Evolutionary conservation across 2,888 invertebrate genomes (phyloP).

Genomic region (Drosophila borealis): DNA sequence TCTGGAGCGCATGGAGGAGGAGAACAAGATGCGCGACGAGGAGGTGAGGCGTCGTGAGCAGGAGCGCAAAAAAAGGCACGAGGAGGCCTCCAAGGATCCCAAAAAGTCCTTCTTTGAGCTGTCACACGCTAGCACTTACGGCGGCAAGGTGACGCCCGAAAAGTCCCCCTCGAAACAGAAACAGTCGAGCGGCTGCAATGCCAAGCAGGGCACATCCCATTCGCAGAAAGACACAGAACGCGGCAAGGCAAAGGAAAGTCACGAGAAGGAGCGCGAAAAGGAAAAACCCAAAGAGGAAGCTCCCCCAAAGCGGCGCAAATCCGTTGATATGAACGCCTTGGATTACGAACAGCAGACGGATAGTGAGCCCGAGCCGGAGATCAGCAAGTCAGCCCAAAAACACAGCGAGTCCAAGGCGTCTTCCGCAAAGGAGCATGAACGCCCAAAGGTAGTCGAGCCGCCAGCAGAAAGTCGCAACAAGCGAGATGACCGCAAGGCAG

Average conservation of each 20-base stretch:
- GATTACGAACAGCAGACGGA: slow-evolving; percentile 88
- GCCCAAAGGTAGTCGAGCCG: slow-evolving; percentile 30
- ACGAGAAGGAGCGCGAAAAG: slow-evolving; percentile 49
- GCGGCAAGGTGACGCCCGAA: slow-evolving; percentile 83
- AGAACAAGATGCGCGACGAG: slow-evolving; percentile 87
- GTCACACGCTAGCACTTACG: slow-evolving; percentile 85
- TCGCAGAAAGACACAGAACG: slow-evolving; percentile 53
- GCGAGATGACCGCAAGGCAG: slow-evolving; percentile 56
- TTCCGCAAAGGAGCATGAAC: slow-evolving; percentile 31
- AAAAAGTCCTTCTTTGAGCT: slow-evolving; percentile 85
- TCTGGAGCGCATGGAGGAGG: slow-evolving; percentile 90
- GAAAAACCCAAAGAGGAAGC: slow-evolving; percentile 62
- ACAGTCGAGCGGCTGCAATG: slow-evolving; percentile 75
- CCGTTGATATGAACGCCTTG: slow-evolving; percentile 89
- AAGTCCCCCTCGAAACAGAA: slow-evolving; percentile 58
- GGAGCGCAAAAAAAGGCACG: slow-evolving; percentile 86
- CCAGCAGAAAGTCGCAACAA: slow-evolving; percentile 20
- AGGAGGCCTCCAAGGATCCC: slow-evolving; percentile 85
- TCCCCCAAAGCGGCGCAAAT: slow-evolving; percentile 77
- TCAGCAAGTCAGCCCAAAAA: slow-evolving; percentile 67
- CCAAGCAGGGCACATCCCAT: slow-evolving; percentile 34
- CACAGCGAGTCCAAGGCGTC: slow-evolving; percentile 13
- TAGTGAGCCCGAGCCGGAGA: slow-evolving; percentile 86
- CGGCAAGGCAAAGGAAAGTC: slow-evolving; percentile 46
- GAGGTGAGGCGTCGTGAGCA: slow-evolving; percentile 86